Evolutionary conservation across 2,888 invertebrate species (phyloP), one percentile per base, ranked within the genome.

Genomic region (Lycophotia porphyrea): DNA sequence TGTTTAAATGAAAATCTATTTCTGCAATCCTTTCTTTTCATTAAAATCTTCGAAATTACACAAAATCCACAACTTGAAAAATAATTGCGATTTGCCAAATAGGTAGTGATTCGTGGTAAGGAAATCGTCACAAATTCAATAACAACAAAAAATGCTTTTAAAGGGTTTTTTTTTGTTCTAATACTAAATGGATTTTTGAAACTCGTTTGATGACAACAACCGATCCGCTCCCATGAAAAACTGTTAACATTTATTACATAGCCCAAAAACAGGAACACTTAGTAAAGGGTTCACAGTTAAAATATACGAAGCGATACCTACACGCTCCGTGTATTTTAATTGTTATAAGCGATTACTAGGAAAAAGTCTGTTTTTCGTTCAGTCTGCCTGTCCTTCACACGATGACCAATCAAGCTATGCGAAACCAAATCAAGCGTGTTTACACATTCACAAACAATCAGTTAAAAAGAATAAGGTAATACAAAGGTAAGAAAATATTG

Each of bases 161-260:
- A 34, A 11, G n/a, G 24, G 8, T 8, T 8, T 74, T 49, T 63
- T 63, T 21, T n/a, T 3, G 3, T 49, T 49, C n/a, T 15, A 11
- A 61, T 42, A n/a, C 31, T 1, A 34, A 73, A 73, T 55, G 34
- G 73, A 11, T 27, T 55, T 18, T 4, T 73, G 7, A 15, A 73
- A 34, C 11, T 73, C 34, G 34, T 34, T 55, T 2, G 42, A 21
- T 21, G 55, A 72, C 31, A 31, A 27, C 31, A 42, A 15, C 9
- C 1, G 71, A 18, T 18, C 4, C 1, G n/a, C 21, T 31, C 3
- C 5, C 34, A 15, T 21, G 27, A 55, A 34, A 55, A 34, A 42
- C 15, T 31, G 55, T 55, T 27, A 55, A n/a, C 15, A 39, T n/a
- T n/a, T 55, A 27, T 27, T 27, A 34, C 9, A 21, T 34, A 72